These are phyloP conservation scores for Plodia interpunctella DNA, from an alignment of 1,140 invertebrate genomes.

Conservation along the genomic window DNA sequence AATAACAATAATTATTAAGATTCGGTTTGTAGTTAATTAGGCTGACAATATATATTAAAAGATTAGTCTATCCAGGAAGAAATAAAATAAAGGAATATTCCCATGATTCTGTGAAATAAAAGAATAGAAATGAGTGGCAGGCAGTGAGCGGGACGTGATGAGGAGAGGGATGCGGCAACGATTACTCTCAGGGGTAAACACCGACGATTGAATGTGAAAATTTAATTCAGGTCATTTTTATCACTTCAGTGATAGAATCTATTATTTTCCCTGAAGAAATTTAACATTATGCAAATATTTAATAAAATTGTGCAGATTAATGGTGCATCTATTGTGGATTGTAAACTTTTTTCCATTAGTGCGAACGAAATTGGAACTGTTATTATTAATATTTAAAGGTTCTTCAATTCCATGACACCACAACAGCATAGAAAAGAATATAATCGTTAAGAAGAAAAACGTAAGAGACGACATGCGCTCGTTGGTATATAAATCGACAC, in stretches of 20 bases:
- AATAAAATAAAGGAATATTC: background rate
- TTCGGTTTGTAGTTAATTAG: too few species aligned
- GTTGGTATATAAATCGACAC: background rate
- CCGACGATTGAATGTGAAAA: constrained; percentile 69
- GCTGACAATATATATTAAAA: too few species aligned
- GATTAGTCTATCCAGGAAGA: too few species aligned
- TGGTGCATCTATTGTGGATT: background rate
- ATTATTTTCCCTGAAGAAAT: constrained; percentile 51
- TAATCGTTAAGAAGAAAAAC: background rate
- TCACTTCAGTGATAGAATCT: constrained; percentile 47
- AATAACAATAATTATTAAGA: too few species aligned
- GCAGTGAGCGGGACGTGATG: constrained; percentile 19
- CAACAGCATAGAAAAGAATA: constrained; percentile 11
- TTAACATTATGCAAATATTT: constrained; percentile 47
- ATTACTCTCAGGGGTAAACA: constrained; percentile 58
- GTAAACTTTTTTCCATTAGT: background rate
- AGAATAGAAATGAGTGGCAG: constrained; percentile 43
- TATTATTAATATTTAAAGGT: constrained; percentile 8
- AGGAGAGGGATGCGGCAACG: constrained; percentile 22
- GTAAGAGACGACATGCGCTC: background rate
- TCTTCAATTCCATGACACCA: background rate
- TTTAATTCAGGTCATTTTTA: constrained; percentile 69
- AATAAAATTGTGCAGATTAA: constrained; percentile 10
- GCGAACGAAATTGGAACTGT: background rate
- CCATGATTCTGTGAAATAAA: constrained; percentile 8